Evolutionary conservation across 2,888 invertebrate species (phyloP).

Genomic region (Coenonympha glycerion): DNA sequence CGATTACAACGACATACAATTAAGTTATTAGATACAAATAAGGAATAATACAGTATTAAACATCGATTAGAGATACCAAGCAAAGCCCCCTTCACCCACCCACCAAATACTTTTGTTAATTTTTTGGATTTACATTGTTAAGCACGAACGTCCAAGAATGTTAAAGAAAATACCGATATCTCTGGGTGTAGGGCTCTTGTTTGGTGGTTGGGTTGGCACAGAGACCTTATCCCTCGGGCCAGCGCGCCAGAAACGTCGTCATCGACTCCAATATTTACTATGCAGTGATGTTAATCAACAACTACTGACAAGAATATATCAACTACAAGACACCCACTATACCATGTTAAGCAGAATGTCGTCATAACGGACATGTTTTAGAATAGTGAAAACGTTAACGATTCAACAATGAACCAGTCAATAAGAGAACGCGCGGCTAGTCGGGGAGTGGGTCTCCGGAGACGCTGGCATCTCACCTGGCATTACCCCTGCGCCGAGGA

Average conservation of each 20-base stretch:
- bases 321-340: slow-evolving; percentile 24
- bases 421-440: slow-evolving; percentile 57
- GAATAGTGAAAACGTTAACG: slow-evolving; percentile 23
- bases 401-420: slow-evolving; percentile 27
- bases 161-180: slow-evolving; percentile 42
- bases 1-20: slow-evolving; percentile 8
- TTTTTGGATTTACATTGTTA: slow-evolving; percentile 39
- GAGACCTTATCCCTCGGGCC: slow-evolving; percentile 71
- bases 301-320: slow-evolving; percentile 37
- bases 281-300: slow-evolving; percentile 51
- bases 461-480: slow-evolving; percentile 82
- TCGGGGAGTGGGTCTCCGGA: slow-evolving; percentile 73
- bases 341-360: slow-evolving; percentile 36
- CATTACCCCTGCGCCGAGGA: slow-evolving; percentile 94
- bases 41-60: slow-evolving; percentile 27
- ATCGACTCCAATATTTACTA: slow-evolving; percentile 35
- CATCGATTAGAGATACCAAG: slow-evolving; percentile 70
- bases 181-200: slow-evolving; percentile 75
- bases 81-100: slow-evolving; percentile 78
- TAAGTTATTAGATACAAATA: slow-evolving; percentile 1
- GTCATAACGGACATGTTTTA: slow-evolving; percentile 43
- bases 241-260: slow-evolving; percentile 52
- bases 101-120: slow-evolving; percentile 67
- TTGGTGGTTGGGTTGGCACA: slow-evolving; percentile 76
- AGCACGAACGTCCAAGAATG: slow-evolving; percentile 19